A percentile compares a stretch with the other conserved stretches of the same genome.
Evolutionary conservation across 2,797 vertebrate genomes (phyloP).

Genomic region (Lepilemur septentrionalis): DNA sequence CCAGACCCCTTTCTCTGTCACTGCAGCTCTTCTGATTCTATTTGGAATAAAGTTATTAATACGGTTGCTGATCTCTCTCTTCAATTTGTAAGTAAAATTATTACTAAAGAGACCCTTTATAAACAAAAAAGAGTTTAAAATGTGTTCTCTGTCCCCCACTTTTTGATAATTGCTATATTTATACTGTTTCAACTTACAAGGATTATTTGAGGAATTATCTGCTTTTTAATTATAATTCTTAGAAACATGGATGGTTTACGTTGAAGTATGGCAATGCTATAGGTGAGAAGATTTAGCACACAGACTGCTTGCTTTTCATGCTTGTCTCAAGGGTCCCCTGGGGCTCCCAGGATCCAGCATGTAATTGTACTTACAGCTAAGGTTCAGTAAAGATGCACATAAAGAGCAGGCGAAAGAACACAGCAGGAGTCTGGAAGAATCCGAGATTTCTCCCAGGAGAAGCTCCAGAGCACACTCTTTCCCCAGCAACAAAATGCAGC

Average conservation of each 20-base stretch:
- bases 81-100: background rate
- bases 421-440: background rate
- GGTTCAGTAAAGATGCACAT: background rate
- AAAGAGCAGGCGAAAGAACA: background rate
- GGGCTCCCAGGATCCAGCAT: no score
- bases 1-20: background rate
- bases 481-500: background rate
- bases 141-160: background rate
- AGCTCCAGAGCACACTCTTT: rapidly evolving
- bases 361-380: background rate
- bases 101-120: background rate
- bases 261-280: background rate
- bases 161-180: background rate
- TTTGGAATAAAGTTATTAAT: background rate
- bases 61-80: background rate
- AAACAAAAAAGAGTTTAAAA: background rate
- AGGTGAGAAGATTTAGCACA: background rate
- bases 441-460: background rate
- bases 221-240: background rate
- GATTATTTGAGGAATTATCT: background rate
- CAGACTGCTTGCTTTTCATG: background rate
- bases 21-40: background rate
- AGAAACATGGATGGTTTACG: background rate
- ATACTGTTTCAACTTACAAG: background rate
- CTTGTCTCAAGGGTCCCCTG: no score